phyloP scores from a whole-genome alignment of 2,797 vertebrate genomes.

The Danio choprae region DNA sequence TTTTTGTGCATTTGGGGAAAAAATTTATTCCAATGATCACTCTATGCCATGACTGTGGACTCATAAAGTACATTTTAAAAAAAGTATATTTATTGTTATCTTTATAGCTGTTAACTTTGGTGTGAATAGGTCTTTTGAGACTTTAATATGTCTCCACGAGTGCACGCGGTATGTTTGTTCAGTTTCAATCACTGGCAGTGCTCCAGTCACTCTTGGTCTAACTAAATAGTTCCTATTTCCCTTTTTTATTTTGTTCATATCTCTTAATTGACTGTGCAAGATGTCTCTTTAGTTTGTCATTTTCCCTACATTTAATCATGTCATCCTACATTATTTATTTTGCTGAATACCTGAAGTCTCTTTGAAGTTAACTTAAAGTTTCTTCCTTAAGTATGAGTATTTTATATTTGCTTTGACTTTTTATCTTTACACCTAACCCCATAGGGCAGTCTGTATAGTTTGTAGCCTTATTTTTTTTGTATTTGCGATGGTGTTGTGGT shows the following conservation, averaged over 20 bases:
- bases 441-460: neutral
- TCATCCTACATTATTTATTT: neutral
- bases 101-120: too few species aligned
- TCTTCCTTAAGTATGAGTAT: neutral
- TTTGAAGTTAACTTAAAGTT: neutral
- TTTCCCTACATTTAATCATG: neutral
- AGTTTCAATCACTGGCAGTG: neutral
- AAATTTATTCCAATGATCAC: too few species aligned
- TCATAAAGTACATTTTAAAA: too few species aligned
- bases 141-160: neutral
- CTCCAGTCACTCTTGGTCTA: neutral
- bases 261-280: neutral
- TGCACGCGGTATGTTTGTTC: neutral
- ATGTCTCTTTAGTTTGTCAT: neutral
- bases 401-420: neutral
- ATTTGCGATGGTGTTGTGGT: neutral
- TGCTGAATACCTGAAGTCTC: neutral
- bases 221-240: slow-evolving; percentile 3
- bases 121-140: neutral
- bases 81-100: too few species aligned
- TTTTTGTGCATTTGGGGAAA: too few species aligned
- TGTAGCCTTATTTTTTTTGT: neutral
- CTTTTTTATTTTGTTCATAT: neutral
- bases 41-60: too few species aligned
- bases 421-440: neutral